Base-by-base conservation (phyloP, 2,888 invertebrate species). In the Andrena fulva region DNA sequence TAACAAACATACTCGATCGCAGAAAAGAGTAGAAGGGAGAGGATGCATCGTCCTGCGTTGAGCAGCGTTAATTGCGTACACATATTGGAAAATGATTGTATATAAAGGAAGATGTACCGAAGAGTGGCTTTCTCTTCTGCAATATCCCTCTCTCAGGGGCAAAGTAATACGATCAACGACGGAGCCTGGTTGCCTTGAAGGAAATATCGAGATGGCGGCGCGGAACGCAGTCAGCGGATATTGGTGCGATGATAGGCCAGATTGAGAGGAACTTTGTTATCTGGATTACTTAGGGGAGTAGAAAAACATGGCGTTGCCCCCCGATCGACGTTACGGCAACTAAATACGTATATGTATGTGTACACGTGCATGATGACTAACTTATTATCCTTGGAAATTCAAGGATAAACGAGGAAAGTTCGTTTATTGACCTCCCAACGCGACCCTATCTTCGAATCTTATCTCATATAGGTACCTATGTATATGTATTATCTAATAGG, bases 251-350 rank as follows among this genome's bases (percentile, higher is more conserved):
- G 87, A 88, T 88, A 87, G 87, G 85, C 83, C 83, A 88, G 87
- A 88, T 88, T 88, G 87, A 88, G 86, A 85, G 85, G 80, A 88
- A 88, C 87, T 87, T 88, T 88, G 87, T 88, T 88, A 87, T 87
- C 86, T 82, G 86, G 83, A 88, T 88, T 87, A 88, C 87, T 88
- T 86, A 82, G 86, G 86, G 86, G 86, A 85, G 80, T 77, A 77
- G 82, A 86, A 87, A 87, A 87, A 87, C 85, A 85, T 62, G 74
- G 72, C 72, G 79, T 84, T 82, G 84, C 81, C 85, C 84, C 77
- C 76, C 27, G 87, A 85, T 87, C 79, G 73, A 80, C 60, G 70
- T 79, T 81, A 71, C 64, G 48, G 59, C 60, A 73, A 78, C 66
- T 80, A 67, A 60, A 73, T 31, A 4, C 59, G 63, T 62, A 66